A percentile compares a stretch with the other conserved stretches of the same genome.
phyloP scores from a whole-genome alignment of 2,888 invertebrate species.

The Diaperis boleti region DNA sequence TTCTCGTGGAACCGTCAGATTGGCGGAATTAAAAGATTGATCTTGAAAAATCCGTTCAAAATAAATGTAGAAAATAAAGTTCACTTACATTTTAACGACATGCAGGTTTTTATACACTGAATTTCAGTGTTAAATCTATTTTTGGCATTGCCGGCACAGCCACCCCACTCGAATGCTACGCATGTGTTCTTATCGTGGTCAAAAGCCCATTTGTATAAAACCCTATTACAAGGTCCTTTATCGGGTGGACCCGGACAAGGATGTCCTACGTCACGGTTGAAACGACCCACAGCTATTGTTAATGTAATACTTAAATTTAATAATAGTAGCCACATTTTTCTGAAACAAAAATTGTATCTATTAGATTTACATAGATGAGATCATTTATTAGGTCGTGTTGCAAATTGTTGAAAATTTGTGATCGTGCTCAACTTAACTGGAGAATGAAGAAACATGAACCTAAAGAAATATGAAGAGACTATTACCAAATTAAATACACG shows the following conservation, averaged over 20 bases:
- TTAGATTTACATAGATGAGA: no score
- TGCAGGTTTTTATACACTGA: conserved; percentile 75
- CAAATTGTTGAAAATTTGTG: not conserved
- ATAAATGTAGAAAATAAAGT: conserved; percentile 8
- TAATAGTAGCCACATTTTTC: conserved; percentile 45
- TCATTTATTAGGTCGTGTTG: no score
- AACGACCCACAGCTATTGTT: conserved; percentile 44
- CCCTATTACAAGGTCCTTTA: conserved; percentile 71
- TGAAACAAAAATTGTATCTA: conserved; percentile 34
- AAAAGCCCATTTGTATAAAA: conserved; percentile 77
- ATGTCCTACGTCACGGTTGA: conserved; percentile 53
- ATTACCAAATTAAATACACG: no score
- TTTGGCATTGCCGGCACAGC: conserved; percentile 76
- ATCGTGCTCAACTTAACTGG: no score
- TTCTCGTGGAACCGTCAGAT: conserved; percentile 73
- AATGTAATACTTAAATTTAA: conserved; percentile 40
- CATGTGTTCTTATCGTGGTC: conserved; percentile 72
- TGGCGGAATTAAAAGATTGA: conserved; percentile 36
- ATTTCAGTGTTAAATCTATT: conserved; percentile 77
- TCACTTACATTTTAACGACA: conserved; percentile 71
- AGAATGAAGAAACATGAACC: no score
- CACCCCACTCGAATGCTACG: conserved; percentile 76
- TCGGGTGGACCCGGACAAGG: conserved; percentile 66
- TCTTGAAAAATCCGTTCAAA: conserved; percentile 26
- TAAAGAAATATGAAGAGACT: no score